Conservation (phyloP, 2,797 vertebrate species). For the Malurus splendens region DNA sequence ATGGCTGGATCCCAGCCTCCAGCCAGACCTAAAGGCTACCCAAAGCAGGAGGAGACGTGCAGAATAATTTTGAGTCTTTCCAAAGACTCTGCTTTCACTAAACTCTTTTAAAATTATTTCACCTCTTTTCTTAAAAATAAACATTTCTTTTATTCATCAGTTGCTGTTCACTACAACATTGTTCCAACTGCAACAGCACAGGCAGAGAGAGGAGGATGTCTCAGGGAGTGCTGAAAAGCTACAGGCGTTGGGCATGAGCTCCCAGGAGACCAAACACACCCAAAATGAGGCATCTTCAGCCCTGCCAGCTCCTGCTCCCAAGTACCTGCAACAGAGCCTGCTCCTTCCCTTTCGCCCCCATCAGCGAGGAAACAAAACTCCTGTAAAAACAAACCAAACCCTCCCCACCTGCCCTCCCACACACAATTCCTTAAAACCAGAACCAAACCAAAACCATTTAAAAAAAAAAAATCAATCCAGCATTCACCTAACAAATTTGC, state of each 20-base stretch:
- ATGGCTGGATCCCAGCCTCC: not conserved
- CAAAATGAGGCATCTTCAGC: not conserved
- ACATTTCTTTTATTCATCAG: constrained; percentile 23
- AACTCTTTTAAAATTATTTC: constrained; percentile 31
- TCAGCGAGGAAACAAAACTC: not conserved
- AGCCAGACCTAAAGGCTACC: constrained; percentile 13
- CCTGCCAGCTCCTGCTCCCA: not conserved
- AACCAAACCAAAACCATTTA: rapidly evolving
- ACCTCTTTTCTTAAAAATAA: constrained; percentile 32
- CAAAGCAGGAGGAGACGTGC: constrained; percentile 51
- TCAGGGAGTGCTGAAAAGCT: rapidly evolving
- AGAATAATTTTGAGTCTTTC: constrained; percentile 41
- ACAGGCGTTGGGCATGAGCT: not conserved
- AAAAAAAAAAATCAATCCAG: not conserved
- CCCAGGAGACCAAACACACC: not conserved
- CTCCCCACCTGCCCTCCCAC: not conserved
- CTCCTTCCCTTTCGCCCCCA: not conserved
- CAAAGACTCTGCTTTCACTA: not conserved
- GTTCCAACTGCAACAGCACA: not conserved
- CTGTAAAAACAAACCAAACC: not conserved
- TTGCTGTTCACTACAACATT: not conserved
- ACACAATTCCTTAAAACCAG: not conserved
- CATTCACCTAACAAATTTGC: not conserved
- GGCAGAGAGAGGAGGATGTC: not conserved
- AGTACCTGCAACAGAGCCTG: not conserved